A percentile compares a stretch with the other conserved stretches of the same genome.
Evolutionary conservation across 1,140 invertebrate genomes (phyloP).

Genomic region (Chironomus tepperi): DNA sequence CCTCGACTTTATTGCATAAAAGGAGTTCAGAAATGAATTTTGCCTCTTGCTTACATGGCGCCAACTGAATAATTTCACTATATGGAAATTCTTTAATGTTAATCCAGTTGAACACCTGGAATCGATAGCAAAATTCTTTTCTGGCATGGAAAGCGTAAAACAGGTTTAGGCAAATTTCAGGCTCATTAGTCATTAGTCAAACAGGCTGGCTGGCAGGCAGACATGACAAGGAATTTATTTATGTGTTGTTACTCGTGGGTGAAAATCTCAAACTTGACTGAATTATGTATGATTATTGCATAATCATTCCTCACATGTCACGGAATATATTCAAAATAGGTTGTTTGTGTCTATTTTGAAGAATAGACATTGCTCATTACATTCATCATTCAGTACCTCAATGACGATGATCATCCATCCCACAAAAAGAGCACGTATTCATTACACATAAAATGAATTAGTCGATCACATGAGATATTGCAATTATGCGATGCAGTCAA

Average conservation of each 20-base stretch:
- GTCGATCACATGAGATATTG: background rate
- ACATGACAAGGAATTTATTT: background rate
- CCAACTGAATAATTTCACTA: background rate
- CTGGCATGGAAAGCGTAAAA: background rate
- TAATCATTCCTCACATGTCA: background rate
- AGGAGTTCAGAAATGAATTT: background rate
- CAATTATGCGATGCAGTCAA: slow-evolving; percentile 16
- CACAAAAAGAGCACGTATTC: background rate
- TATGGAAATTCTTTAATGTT: background rate
- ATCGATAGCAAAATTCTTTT: background rate
- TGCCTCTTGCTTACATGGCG: background rate
- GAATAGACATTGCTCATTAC: background rate
- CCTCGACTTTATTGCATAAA: background rate
- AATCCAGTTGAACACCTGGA: background rate
- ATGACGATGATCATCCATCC: background rate
- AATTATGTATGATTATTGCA: background rate
- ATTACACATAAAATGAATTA: background rate
- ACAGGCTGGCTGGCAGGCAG: background rate
- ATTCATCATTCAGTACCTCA: background rate
- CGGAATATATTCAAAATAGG: background rate
- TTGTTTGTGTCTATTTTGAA: background rate
- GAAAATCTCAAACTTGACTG: background rate
- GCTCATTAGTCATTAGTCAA: slow-evolving; percentile 1
- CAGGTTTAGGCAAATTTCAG: slow-evolving; percentile 22
- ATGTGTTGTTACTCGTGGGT: background rate